phyloP scores from a whole-genome alignment of 2,113 vertebrate genomes.

The Chloropsis hardwickii region DNA sequence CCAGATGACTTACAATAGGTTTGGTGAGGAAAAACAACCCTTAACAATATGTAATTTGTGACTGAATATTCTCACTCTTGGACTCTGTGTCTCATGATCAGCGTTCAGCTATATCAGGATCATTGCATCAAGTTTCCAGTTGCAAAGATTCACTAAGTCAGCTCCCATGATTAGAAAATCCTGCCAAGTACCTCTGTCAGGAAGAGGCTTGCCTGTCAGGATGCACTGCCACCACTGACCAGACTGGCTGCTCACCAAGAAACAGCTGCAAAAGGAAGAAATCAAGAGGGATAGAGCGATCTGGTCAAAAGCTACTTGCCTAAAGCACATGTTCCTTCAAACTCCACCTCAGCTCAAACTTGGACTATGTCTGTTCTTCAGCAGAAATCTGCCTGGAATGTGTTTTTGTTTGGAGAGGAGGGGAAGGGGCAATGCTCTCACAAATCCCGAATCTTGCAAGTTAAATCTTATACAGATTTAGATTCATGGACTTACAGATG shows the following conservation, averaged over 20 bases:
- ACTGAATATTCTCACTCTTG: background rate
- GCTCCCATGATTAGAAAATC: background rate
- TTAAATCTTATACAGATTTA: background rate
- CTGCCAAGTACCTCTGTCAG: background rate
- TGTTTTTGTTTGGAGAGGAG: background rate
- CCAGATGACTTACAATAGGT: background rate
- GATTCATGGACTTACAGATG: background rate
- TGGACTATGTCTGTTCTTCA: background rate
- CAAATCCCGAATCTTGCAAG: background rate
- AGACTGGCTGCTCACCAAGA: background rate
- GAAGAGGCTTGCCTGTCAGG: background rate
- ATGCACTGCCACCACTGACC: background rate
- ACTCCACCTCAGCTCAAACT: background rate
- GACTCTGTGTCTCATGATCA: background rate
- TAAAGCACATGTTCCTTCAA: background rate
- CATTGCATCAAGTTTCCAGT: background rate
- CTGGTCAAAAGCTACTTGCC: background rate
- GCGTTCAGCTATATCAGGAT: background rate
- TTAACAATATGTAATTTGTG: background rate
- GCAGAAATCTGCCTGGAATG: background rate
- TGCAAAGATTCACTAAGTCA: background rate
- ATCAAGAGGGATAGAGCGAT: background rate
- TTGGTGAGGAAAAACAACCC: background rate
- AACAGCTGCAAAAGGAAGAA: background rate
- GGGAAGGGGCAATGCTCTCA: fast-evolving